phyloP scores from a whole-genome alignment of 2,113 vertebrate genomes.

The Hepsetus odoe region DNA sequence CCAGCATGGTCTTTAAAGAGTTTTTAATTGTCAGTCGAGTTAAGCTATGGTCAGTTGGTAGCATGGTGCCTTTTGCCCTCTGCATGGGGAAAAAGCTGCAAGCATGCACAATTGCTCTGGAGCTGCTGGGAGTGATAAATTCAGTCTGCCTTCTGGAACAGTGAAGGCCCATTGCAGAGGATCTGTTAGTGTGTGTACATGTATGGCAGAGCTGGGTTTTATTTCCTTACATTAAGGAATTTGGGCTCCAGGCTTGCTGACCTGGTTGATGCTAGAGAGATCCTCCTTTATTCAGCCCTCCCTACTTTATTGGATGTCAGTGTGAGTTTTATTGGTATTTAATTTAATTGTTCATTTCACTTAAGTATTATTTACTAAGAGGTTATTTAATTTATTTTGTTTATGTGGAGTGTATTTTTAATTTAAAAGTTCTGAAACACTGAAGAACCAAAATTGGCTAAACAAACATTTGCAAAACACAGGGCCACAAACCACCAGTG shows the following conservation, averaged over 20 bases:
- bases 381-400: constrained; percentile 53
- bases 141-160: constrained; percentile 43
- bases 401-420: constrained; percentile 52
- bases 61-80: constrained; percentile 66
- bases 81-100: constrained; percentile 51
- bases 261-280: constrained; percentile 54
- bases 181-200: constrained; percentile 25
- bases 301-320: constrained; percentile 50
- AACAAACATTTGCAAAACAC: constrained; percentile 1
- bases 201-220: constrained; percentile 55
- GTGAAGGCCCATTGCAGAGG: constrained; percentile 52
- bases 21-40: constrained; percentile 54
- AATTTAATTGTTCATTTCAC: constrained; percentile 29
- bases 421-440: constrained; percentile 51
- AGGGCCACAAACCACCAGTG: constrained; percentile 10
- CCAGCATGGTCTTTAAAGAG: constrained; percentile 22
- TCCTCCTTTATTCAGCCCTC: constrained; percentile 60
- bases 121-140: constrained; percentile 55
- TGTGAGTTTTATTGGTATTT: constrained; percentile 35
- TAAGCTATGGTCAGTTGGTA: constrained; percentile 36
- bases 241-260: constrained; percentile 49
- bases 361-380: constrained; percentile 49
- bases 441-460: not conserved
- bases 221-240: constrained; percentile 80
- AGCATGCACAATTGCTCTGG: constrained; percentile 25